phyloP scores from a whole-genome alignment of 1,140 invertebrate genomes.

The Camponotus vicinus region DNA sequence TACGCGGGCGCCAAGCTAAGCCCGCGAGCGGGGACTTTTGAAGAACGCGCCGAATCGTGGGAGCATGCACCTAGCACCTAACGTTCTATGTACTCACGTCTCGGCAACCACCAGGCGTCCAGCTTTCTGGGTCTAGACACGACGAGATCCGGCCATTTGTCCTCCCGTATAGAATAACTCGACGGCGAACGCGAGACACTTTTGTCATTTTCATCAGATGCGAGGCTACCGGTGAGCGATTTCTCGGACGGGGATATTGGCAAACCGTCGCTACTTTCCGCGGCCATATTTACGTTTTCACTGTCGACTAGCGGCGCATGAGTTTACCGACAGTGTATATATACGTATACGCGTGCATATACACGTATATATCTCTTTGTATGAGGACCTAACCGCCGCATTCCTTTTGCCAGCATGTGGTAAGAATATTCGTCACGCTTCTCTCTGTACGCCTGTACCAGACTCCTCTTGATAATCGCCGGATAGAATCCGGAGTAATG shows the following conservation, averaged over 20 bases:
- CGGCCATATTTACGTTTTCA: constrained; percentile 85
- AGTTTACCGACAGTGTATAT: not conserved
- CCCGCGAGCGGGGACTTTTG: constrained; percentile 33
- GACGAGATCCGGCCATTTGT: constrained; percentile 87
- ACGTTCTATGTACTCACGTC: constrained; percentile 81
- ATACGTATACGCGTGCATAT: not conserved
- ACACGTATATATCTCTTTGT: not conserved
- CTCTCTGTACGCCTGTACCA: constrained; percentile 1
- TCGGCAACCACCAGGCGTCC: constrained; percentile 84
- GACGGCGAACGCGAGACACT: constrained; percentile 86
- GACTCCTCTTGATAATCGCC: not conserved
- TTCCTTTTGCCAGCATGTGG: constrained; percentile 43
- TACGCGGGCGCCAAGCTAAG: constrained; percentile 26
- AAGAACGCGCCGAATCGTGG: constrained; percentile 62
- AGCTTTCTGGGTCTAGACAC: constrained; percentile 85
- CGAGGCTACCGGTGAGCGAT: constrained; percentile 82
- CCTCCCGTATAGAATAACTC: constrained; percentile 86
- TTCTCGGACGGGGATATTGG: constrained; percentile 86
- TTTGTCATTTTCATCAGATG: constrained; percentile 84
- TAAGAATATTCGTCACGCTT: constrained; percentile 18
- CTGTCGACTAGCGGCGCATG: constrained; percentile 61
- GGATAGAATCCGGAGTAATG: not conserved
- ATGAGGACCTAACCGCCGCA: not conserved
- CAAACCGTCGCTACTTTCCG: constrained; percentile 85
- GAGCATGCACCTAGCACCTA: constrained; percentile 56